phyloP scores from a whole-genome alignment of 2,113 vertebrate species.

The Zosterops borbonicus region DNA sequence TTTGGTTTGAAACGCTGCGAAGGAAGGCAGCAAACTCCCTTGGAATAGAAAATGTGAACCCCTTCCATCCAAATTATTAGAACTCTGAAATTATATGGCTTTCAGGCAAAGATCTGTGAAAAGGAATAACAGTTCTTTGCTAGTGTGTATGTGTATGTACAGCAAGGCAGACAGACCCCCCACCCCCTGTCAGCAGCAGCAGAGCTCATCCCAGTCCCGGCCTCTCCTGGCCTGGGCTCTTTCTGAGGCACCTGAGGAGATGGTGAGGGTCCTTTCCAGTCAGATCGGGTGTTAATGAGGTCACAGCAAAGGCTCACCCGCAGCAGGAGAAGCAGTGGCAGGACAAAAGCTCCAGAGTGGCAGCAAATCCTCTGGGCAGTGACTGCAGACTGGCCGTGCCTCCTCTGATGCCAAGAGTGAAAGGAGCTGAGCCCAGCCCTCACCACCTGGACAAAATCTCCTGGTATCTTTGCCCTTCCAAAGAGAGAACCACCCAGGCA shows the following conservation, averaged over 20 bases:
- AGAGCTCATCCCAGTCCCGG: too few relatives aligned
- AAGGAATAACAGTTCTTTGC: too few relatives aligned
- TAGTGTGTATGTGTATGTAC: too few relatives aligned
- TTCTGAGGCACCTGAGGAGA: background rate
- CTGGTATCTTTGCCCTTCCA: rapidly evolving
- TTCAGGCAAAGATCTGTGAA: too few relatives aligned
- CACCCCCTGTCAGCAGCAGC: too few relatives aligned
- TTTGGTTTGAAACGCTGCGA: background rate
- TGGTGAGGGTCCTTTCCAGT: background rate
- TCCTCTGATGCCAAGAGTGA: rapidly evolving
- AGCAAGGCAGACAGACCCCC: too few relatives aligned
- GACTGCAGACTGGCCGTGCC: rapidly evolving
- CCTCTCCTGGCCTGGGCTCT: too few relatives aligned
- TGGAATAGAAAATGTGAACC: background rate
- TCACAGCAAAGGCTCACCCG: background rate
- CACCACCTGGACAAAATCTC: rapidly evolving
- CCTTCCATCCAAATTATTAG: background rate
- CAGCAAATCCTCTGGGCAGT: background rate
- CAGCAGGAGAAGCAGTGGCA: background rate
- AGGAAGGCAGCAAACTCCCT: rapidly evolving
- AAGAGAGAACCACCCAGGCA: background rate
- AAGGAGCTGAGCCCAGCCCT: background rate
- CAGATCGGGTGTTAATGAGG: rapidly evolving
- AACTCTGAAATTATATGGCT: background rate
- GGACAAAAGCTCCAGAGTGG: background rate